phyloP scores from a whole-genome alignment of 2,797 vertebrate genomes.

The Myiotriccus ornatus region DNA sequence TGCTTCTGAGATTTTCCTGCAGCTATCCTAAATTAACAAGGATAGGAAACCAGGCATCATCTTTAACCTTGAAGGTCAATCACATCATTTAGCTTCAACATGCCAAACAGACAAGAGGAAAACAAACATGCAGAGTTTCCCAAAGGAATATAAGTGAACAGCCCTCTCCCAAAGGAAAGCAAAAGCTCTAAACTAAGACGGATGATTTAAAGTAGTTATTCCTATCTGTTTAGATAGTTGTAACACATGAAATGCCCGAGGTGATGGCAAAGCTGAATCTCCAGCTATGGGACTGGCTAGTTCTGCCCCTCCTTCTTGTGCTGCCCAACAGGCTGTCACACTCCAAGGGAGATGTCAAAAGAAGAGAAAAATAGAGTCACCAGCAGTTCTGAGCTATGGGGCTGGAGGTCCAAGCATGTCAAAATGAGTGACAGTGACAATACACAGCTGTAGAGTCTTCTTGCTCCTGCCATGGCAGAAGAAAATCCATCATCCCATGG shows the following conservation, averaged over 20 bases:
- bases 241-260: neutral
- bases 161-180: neutral
- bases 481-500: neutral
- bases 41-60: neutral
- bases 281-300: neutral
- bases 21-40: neutral
- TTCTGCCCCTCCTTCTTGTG: neutral
- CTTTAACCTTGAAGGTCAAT: conserved; percentile 7
- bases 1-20: neutral
- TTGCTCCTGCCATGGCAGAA: neutral
- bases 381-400: neutral
- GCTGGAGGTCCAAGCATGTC: neutral
- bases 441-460: neutral
- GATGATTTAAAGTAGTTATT: neutral
- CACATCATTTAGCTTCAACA: conserved; percentile 3
- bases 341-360: neutral
- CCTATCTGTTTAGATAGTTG: neutral
- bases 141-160: neutral
- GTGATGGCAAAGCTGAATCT: neutral
- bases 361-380: neutral
- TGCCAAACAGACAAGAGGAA: neutral
- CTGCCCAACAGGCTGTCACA: neutral
- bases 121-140: neutral
- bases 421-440: neutral
- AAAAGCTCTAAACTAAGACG: neutral